These are phyloP conservation scores for Iguana delicatissima DNA, from an alignment of 2,797 vertebrate genomes.

Conservation along the genomic window DNA sequence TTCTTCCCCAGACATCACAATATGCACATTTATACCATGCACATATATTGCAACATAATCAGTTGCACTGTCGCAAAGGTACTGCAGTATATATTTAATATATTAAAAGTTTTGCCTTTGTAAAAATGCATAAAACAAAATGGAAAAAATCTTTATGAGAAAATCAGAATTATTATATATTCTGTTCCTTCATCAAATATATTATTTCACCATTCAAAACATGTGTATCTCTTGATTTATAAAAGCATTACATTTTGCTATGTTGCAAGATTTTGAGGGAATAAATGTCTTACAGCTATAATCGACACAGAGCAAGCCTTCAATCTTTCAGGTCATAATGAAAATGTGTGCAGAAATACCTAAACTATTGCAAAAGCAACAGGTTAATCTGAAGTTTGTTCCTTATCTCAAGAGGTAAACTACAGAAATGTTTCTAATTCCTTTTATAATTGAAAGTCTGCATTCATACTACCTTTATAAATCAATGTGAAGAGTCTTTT, in stretches of 20 bases:
- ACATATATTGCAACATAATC: constrained; percentile 33
- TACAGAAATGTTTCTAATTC: background rate
- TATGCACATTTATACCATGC: background rate
- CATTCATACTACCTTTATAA: constrained; percentile 20
- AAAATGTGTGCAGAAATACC: background rate
- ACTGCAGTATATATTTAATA: too few species aligned
- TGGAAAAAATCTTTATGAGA: background rate
- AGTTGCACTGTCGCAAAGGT: background rate
- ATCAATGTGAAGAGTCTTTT: constrained; percentile 21
- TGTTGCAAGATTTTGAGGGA: constrained; percentile 45
- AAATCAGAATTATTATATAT: constrained; percentile 36
- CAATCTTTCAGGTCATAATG: constrained; percentile 31
- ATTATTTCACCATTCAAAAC: constrained; percentile 44
- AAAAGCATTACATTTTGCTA: constrained; percentile 19
- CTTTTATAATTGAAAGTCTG: constrained; percentile 38
- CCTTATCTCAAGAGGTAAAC: constrained; percentile 34
- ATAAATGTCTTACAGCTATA: constrained; percentile 33
- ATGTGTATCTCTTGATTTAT: constrained; percentile 42
- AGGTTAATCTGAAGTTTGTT: constrained; percentile 39
- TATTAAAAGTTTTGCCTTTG: background rate
- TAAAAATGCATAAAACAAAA: background rate
- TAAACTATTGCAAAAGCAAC: constrained; percentile 3
- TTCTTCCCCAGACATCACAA: constrained; percentile 19
- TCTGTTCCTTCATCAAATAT: constrained; percentile 17
- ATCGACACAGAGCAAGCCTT: background rate